Base-by-base conservation (phyloP, 2,113 vertebrate genomes). In the Corvus moneduloides region DNA sequence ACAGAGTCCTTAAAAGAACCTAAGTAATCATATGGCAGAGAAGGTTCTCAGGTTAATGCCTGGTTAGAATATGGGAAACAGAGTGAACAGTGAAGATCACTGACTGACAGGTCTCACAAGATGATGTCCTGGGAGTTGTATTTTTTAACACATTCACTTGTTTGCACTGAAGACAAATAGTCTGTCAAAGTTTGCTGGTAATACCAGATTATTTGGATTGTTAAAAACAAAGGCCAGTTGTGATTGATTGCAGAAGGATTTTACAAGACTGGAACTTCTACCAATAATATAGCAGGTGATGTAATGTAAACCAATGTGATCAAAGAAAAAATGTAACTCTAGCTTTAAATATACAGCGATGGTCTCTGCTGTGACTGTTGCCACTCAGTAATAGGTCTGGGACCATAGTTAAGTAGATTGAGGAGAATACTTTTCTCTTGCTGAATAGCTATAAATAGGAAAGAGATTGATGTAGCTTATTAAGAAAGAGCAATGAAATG, bases 221-320 rank as follows among this genome's bases (percentile, higher is more conserved):
- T 78, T 91, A 75, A 66, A 95, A 94, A 71, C 37, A 91, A 90
- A 96, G 84, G 84, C 87, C 81, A 91, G 5, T 64, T 75, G 74
- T 87, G 58, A 51, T 55, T 39, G 55, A 78, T 82, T 94, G 95
- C 56, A 95, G 93, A 94, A 94, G 80, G 84, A 72, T 89, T 27
- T 87, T 94, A 72, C 7, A 66, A 62, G 69, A 56, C 33, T 75
- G 55, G 43, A n/a, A 51, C 26, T 75, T 41, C 24, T 68, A 32
- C 33, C 20, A 37, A 10, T 78, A 75, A 72, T 74, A 20, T 59
- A 67, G 30, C n/a, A 87, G 81, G 49, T 72, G 52, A 55, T 84
- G 11, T 63, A 43, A 52, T 37, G 10, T 37, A 87, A 89, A 77
- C 6, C 2, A 10, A 1, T 67, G 77, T 71, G 30, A 55, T 18